Conservation (phyloP, 2,888 invertebrate species). For the Ochropacha duplaris region DNA sequence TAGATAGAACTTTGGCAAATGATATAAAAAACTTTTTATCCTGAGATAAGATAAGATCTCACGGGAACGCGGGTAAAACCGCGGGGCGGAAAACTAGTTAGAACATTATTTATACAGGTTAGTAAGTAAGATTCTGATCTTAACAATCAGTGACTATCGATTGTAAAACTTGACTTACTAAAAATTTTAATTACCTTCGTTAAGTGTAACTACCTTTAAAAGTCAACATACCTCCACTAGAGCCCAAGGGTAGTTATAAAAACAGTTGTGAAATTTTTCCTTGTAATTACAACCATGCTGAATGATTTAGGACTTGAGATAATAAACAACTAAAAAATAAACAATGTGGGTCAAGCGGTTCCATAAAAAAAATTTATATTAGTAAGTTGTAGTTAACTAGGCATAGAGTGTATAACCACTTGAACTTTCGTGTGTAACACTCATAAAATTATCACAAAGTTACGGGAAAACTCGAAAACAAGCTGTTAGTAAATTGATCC, state of each 20-base stretch:
- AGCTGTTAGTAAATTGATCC: constrained; percentile 68
- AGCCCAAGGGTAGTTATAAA: constrained; percentile 11
- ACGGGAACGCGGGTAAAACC: no score
- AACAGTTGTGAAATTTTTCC: constrained; percentile 28
- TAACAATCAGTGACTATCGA: not conserved
- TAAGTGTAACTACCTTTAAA: not conserved
- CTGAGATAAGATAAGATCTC: no score
- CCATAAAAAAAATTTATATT: constrained; percentile 36
- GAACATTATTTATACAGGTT: no score
- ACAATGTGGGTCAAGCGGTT: constrained; percentile 45
- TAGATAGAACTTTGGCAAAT: no score
- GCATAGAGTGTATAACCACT: constrained; percentile 45
- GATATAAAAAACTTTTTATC: no score
- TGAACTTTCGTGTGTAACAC: constrained; percentile 70
- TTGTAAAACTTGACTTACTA: not conserved
- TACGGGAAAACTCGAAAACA: constrained; percentile 65
- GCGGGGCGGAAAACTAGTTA: no score
- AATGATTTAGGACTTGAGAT: constrained; percentile 35
- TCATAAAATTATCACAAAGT: constrained; percentile 73
- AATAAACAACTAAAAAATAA: constrained; percentile 31
- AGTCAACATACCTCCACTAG: not conserved
- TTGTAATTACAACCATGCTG: constrained; percentile 13
- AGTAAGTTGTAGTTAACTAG: constrained; percentile 38
- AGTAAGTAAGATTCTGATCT: no score
- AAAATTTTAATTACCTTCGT: not conserved